phyloP scores from a whole-genome alignment of 2,113 vertebrate species.

The Choloepus hoffmanni region DNA sequence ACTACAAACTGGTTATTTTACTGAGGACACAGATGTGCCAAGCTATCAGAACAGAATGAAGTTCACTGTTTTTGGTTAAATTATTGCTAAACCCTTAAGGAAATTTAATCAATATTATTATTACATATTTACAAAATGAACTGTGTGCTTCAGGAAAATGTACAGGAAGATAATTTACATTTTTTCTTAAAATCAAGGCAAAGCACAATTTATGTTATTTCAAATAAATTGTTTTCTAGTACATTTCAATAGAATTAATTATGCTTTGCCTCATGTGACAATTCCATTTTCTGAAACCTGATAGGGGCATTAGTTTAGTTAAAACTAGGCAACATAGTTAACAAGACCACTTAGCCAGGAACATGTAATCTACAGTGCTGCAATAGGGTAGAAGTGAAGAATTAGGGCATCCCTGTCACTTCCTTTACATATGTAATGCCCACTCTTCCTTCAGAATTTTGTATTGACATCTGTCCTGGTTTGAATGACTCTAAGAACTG shows the following conservation, averaged over 20 bases:
- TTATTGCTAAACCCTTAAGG: neutral
- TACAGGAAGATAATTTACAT: neutral
- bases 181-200: conserved; percentile 39
- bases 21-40: neutral
- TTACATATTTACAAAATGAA: conserved; percentile 23
- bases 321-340: neutral
- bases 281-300: neutral
- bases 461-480: neutral
- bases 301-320: neutral
- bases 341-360: neutral
- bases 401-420: neutral
- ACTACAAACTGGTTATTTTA: neutral
- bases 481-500: neutral
- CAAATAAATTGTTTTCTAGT: no score
- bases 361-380: neutral
- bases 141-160: neutral
- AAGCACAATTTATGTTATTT: neutral
- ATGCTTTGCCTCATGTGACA: neutral
- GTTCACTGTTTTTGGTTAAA: conserved; percentile 9
- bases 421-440: neutral
- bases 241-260: no score
- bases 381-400: neutral
- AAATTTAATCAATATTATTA: conserved; percentile 11
- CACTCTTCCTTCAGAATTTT: neutral
- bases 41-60: neutral